Conservation (phyloP, 2,113 vertebrate species). For the Caranx ignobilis region DNA sequence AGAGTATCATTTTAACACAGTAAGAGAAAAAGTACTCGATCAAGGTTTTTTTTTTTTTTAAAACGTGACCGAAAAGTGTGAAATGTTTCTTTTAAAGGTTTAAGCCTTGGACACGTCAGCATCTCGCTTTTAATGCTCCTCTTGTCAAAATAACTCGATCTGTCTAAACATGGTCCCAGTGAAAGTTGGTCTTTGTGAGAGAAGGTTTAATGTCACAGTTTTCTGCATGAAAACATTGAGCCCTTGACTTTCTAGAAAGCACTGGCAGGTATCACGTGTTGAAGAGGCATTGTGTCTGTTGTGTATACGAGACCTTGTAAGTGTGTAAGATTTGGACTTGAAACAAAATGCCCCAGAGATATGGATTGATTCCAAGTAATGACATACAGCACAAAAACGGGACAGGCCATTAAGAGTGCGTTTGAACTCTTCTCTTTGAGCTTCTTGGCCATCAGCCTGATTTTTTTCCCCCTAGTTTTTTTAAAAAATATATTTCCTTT, state of each 20-base stretch:
- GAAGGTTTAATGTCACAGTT: constrained; percentile 24
- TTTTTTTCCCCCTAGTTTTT: constrained; percentile 53
- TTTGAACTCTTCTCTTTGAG: constrained; percentile 62
- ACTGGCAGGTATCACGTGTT: constrained; percentile 46
- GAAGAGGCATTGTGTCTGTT: constrained; percentile 65
- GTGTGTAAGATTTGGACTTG: constrained; percentile 70
- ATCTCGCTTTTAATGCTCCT: not conserved
- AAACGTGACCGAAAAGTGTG: not conserved
- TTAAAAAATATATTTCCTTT: constrained; percentile 19
- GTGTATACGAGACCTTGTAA: constrained; percentile 59
- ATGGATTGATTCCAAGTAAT: constrained; percentile 73
- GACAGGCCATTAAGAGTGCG: constrained; percentile 68
- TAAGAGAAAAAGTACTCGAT: not conserved
- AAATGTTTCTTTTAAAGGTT: not conserved
- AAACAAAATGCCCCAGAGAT: constrained; percentile 75
- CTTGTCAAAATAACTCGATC: not conserved
- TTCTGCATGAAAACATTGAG: constrained; percentile 36
- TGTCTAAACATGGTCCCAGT: not conserved
- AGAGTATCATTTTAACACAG: constrained; percentile 16
- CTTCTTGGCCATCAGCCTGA: constrained; percentile 50
- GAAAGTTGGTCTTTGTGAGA: constrained; percentile 13
- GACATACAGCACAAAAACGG: constrained; percentile 74
- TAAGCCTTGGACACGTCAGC: not conserved
- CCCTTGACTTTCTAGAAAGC: constrained; percentile 30
- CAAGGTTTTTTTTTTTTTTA: not conserved